A percentile compares a stretch with the other conserved stretches of the same genome.
phyloP scores from a whole-genome alignment of 2,888 invertebrate species.

The Timema cristinae region DNA sequence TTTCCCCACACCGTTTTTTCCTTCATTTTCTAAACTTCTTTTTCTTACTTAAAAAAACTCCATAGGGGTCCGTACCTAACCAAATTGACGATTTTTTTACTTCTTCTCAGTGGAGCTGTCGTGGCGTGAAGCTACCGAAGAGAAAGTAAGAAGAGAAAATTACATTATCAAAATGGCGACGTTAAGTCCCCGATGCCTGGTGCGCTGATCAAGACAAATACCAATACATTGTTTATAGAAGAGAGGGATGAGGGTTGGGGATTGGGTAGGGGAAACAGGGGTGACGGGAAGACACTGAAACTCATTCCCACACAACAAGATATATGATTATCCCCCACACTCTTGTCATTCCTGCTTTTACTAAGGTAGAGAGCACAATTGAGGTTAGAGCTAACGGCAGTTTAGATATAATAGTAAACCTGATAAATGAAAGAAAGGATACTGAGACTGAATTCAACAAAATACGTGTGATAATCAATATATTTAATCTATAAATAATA shows the following conservation, averaged over 20 bases:
- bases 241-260: conserved; percentile 30
- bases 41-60: conserved; percentile 34
- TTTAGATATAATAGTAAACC: too few relatives aligned
- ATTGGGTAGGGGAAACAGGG: conserved; percentile 10
- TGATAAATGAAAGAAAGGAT: too few relatives aligned
- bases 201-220: conserved; percentile 44
- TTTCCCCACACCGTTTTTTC: conserved; percentile 22
- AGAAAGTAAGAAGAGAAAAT: conserved; percentile 28
- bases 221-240: conserved; percentile 45
- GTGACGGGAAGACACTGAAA: background rate
- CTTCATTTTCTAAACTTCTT: conserved; percentile 31
- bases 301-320: conserved; percentile 14
- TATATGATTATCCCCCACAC: background rate
- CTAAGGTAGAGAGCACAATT: too few relatives aligned
- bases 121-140: conserved; percentile 15
- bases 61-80: conserved; percentile 23
- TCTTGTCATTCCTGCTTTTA: too few relatives aligned
- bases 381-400: too few relatives aligned
- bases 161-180: conserved; percentile 33
- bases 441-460: too few relatives aligned
- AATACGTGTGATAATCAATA: too few relatives aligned
- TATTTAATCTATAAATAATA: too few relatives aligned
- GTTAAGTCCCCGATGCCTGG: conserved; percentile 25
- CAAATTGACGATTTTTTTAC: conserved; percentile 30
- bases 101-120: conserved; percentile 14